Evolutionary conservation across 2,888 invertebrate species (phyloP).

Genomic region (Pammene fasciana): DNA sequence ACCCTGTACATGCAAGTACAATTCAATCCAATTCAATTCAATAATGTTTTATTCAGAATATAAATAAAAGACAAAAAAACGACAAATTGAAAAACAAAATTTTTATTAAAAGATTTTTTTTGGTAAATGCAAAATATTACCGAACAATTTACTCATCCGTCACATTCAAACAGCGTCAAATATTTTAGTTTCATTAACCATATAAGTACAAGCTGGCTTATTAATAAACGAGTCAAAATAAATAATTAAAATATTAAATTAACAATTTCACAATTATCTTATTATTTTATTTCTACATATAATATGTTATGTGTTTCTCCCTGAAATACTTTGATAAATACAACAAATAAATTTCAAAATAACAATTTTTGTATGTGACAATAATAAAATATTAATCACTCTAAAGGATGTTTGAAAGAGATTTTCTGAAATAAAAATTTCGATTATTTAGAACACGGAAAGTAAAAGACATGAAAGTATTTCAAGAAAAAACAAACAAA

Average conservation of each 20-base stretch:
- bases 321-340: background rate
- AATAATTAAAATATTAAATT: slow-evolving; percentile 59
- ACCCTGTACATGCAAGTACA: no score
- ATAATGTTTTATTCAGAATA: no score
- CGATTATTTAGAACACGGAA: no score
- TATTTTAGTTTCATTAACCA: slow-evolving; percentile 63
- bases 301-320: slow-evolving; percentile 12
- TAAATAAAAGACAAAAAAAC: slow-evolving; percentile 56
- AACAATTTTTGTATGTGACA: no score
- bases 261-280: slow-evolving; percentile 38
- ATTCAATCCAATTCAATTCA: no score
- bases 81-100: slow-evolving; percentile 34
- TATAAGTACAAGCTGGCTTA: slow-evolving; percentile 74
- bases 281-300: slow-evolving; percentile 24
- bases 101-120: slow-evolving; percentile 61
- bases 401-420: no score
- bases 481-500: slow-evolving; percentile 66
- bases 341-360: background rate
- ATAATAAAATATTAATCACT: no score
- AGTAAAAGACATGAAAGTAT: slow-evolving; percentile 6
- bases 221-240: slow-evolving; percentile 57
- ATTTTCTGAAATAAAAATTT: no score
- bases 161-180: slow-evolving; percentile 67
- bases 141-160: slow-evolving; percentile 71
- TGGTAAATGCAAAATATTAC: slow-evolving; percentile 80